Conservation (phyloP, 64 coral and sea anemone genomes). For the Catalaphyllia jardinei region DNA sequence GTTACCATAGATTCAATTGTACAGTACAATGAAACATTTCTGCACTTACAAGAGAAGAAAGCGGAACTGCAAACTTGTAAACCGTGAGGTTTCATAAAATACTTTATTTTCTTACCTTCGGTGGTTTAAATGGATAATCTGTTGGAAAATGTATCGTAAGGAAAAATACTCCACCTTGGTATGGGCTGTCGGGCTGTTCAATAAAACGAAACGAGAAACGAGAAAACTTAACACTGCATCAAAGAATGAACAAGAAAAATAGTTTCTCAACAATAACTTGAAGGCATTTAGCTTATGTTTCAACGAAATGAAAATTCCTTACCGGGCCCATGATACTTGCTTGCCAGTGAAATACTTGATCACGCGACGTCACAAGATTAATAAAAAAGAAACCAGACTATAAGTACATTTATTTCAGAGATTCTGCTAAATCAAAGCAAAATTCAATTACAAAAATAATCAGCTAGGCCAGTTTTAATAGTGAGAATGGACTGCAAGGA, state of each 20-base stretch:
- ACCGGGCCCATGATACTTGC: slow-evolving; percentile 99
- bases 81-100: neutral
- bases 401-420: neutral
- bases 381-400: slow-evolving; percentile 52
- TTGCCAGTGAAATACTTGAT: slow-evolving; percentile 99
- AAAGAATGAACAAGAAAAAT: neutral
- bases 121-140: slow-evolving; percentile 99
- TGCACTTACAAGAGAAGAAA: too few species aligned
- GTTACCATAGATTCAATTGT: neutral
- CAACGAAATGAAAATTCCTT: slow-evolving; percentile 47
- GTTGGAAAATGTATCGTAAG: slow-evolving; percentile 99
- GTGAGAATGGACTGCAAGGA: neutral
- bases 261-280: neutral
- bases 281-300: neutral
- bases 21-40: neutral
- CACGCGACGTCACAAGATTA: slow-evolving; percentile 46
- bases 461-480: neutral
- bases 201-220: slow-evolving; percentile 43
- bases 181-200: slow-evolving; percentile 92
- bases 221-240: slow-evolving; percentile 17
- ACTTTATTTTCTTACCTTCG: slow-evolving; percentile 75
- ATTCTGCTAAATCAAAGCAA: neutral
- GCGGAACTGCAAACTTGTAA: too few species aligned
- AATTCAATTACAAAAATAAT: slow-evolving; percentile 9
- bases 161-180: slow-evolving; percentile 98